Percentiles rank a stretch among this genome's conserved stretches.
Evolutionary conservation across 2,888 invertebrate genomes (phyloP).

Genomic region (Megamerina dolium): DNA sequence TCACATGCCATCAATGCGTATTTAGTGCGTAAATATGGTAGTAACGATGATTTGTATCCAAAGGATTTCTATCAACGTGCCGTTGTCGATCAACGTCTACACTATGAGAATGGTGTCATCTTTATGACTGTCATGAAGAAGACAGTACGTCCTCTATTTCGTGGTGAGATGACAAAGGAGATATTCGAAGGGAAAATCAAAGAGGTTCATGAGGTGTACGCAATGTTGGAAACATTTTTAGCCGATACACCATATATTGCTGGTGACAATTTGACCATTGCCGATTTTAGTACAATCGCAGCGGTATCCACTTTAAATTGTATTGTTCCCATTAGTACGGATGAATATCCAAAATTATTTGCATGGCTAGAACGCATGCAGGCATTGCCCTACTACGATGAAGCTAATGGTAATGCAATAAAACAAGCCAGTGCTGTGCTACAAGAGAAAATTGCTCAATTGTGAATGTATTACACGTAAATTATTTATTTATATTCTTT

Average conservation of each 20-base stretch:
- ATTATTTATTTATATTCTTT: too few species aligned
- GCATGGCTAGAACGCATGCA: conserved; percentile 30
- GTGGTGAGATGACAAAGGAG: conserved; percentile 5
- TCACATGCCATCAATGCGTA: conserved; percentile 42
- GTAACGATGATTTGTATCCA: conserved; percentile 31
- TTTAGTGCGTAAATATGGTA: conserved; percentile 33
- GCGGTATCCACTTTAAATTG: conserved; percentile 17
- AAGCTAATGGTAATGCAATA: conserved; percentile 24
- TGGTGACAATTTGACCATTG: conserved; percentile 31
- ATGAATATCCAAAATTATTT: conserved; percentile 23
- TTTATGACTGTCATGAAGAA: conserved; percentile 14
- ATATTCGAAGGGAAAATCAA: conserved; percentile 21
- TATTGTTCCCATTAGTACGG: conserved; percentile 19
- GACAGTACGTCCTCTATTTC: conserved; percentile 7
- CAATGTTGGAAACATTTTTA: conserved; percentile 22
- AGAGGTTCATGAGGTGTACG: conserved; percentile 13
- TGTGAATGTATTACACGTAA: too few species aligned
- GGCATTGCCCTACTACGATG: conserved; percentile 31
- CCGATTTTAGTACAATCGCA: conserved; percentile 29
- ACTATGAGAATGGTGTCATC: conserved; percentile 23
- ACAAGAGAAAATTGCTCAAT: too few species aligned
- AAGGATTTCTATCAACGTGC: conserved; percentile 31
- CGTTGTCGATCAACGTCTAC: conserved; percentile 28
- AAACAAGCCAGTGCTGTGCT: conserved; percentile 3
- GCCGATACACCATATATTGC: conserved; percentile 20